A percentile compares a stretch with the other conserved stretches of the same genome.
These are phyloP conservation scores for Poeciliopsis turneri DNA, from an alignment of 2,797 vertebrate genomes.

Conservation along the genomic window DNA sequence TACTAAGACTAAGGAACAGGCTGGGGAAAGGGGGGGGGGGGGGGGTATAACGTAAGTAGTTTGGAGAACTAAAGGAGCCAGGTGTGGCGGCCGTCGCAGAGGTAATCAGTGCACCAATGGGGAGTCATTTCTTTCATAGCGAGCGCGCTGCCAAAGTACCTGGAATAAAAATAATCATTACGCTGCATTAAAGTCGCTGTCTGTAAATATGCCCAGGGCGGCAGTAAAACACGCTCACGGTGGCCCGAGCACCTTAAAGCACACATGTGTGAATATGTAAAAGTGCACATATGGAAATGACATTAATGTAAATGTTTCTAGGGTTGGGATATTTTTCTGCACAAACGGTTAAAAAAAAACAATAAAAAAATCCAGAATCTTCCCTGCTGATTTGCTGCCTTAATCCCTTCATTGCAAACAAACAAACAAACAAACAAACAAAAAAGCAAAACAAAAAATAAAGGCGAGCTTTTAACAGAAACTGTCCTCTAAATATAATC, in stretches of 20 bases:
- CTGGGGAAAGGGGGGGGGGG: conserved; percentile 29
- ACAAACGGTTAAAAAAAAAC: conserved; percentile 8
- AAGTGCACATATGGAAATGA: conserved; percentile 41
- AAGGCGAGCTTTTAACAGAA: conserved; percentile 50
- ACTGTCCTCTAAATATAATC: conserved; percentile 61
- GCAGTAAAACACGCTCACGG: conserved; percentile 68
- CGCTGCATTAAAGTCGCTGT: conserved; percentile 82
- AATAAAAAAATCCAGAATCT: conserved; percentile 8
- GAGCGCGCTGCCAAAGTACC: conserved; percentile 75
- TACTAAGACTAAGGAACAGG: conserved; percentile 24
- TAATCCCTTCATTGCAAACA: conserved; percentile 41
- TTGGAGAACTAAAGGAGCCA: conserved; percentile 64
- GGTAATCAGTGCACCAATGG: conserved; percentile 81
- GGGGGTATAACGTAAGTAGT: conserved; percentile 44
- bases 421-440: conserved; percentile 21
- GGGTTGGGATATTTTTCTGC: conserved; percentile 13
- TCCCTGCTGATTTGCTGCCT: conserved; percentile 51
- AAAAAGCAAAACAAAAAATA: conserved; percentile 12
- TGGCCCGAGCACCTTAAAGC: conserved; percentile 39
- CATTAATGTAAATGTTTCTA: conserved; percentile 44
- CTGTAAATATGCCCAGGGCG: conserved; percentile 81
- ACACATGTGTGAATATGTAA: conserved; percentile 42
- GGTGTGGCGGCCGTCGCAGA: conserved; percentile 77
- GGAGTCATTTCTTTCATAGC: conserved; percentile 79
- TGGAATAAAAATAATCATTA: conserved; percentile 86